phyloP scores from a whole-genome alignment of 37 sponge, comb jelly and placozoan species.

The Spongilla lacustris region DNA sequence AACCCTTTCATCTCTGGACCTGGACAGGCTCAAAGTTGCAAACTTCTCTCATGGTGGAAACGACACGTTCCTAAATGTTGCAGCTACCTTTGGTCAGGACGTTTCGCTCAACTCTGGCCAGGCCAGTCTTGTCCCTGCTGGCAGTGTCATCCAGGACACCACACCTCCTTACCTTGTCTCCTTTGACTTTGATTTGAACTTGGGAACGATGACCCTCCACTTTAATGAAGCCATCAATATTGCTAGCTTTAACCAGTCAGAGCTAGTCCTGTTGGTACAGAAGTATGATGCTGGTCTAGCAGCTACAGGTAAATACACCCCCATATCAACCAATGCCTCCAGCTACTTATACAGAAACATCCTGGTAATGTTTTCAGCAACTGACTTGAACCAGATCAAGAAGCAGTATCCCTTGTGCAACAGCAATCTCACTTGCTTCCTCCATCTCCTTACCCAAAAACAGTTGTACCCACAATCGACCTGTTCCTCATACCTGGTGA shows the following conservation, averaged over 20 bases:
- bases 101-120: conserved; percentile 29
- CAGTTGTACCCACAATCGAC: background rate
- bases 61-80: conserved; percentile 63
- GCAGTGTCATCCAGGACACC: conserved; percentile 46
- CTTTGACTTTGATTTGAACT: conserved; percentile 83
- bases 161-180: conserved; percentile 52
- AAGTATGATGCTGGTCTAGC: background rate
- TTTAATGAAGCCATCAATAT: conserved; percentile 78
- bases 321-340: background rate
- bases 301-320: background rate
- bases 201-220: conserved; percentile 67
- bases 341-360: conserved; percentile 35
- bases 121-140: conserved; percentile 2
- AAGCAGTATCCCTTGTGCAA: conserved; percentile 49
- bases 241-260: conserved; percentile 3
- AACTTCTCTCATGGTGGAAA: conserved; percentile 45
- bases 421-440: conserved; percentile 47
- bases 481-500: conserved; percentile 10
- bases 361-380: conserved; percentile 26
- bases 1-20: conserved; percentile 59
- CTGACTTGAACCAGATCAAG: conserved; percentile 82
- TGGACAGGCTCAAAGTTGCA: conserved; percentile 64
- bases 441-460: background rate
- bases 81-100: conserved; percentile 44
- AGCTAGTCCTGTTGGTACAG: conserved; percentile 39